Evolutionary conservation across 1,140 invertebrate species (phyloP), one percentile per base, ranked within the genome.

Genomic region (Mesaphorura yosii): DNA sequence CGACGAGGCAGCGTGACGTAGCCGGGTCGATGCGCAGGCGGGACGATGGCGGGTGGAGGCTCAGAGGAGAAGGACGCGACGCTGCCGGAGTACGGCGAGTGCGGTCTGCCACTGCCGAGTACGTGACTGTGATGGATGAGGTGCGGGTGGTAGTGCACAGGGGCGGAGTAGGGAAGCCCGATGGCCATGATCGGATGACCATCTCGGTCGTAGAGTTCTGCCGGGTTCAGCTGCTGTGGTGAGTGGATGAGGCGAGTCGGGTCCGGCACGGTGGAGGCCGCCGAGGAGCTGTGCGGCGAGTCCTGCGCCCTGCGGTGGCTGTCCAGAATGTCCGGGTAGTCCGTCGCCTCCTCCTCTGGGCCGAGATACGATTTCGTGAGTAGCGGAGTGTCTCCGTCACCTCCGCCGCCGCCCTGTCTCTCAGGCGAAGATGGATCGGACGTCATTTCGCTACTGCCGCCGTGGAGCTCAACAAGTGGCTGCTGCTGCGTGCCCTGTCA

Each of bases 1-100:
- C 86, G 72, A 53, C 87, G 75, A 0, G 87, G 86, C 50, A 91
- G 85, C 1, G 86, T 88, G 7, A 87, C 83, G 64, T 87, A 88
- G 3, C 83, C 75, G 1, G 76, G 39, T 75, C 71, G 3, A 75
- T 76, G 29, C 73, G 77, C 19, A 0, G 55, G 51, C 4, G 47
- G 45, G 57, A 73, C 71, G 19, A 75, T 67, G 0, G 74, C 73
- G 40, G 70, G 74, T 40, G 62, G 62, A 29, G 72, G 68, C 6
- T 55, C 55, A 12, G 49, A 55, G 7, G 54, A 39, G 12, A 54
- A 58, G 0, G 51, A 55, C 22, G 31, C 26, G 1, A 54, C 53
- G 34, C 48, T 59, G 4, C 41, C 54, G 2, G 53, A 42, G 29
- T 53, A 60, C 1, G 55, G 55, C 3, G 59, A 61, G 17, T 51